These are phyloP conservation scores for Hemibagrus wyckioides DNA, from an alignment of 2,113 vertebrate genomes.

Conservation along the genomic window DNA sequence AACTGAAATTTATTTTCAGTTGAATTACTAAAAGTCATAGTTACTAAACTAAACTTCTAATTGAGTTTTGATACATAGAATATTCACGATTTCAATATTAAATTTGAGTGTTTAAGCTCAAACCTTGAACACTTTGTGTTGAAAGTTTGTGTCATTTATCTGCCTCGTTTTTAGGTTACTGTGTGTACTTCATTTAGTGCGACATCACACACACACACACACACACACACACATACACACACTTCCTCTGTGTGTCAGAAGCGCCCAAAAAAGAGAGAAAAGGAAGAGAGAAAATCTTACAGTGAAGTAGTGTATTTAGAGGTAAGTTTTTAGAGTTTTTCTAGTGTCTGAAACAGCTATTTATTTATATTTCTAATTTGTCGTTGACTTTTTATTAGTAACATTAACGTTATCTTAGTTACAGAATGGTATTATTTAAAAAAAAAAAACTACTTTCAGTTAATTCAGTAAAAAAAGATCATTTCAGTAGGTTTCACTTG, in stretches of 20 bases:
- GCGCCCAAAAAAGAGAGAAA: not conserved
- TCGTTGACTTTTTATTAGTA: not conserved
- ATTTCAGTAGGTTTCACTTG: not conserved
- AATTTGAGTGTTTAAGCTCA: not conserved
- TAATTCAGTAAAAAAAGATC: too few relatives aligned
- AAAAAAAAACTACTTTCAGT: too few relatives aligned
- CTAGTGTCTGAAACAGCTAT: not conserved
- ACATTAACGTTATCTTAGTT: not conserved
- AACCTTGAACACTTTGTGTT: not conserved
- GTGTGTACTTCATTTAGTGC: too few relatives aligned
- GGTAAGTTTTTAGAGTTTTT: not conserved
- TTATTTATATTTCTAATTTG: not conserved
- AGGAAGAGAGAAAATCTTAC: not conserved
- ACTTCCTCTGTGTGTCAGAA: constrained; percentile 3
- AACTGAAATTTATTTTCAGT: not conserved
- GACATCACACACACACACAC: not conserved
- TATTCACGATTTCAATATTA: not conserved
- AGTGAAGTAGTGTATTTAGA: not conserved
- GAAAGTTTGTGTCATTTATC: not conserved
- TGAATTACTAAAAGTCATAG: not conserved
- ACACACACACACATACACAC: not conserved
- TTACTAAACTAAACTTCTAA: not conserved
- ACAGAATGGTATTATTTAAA: not conserved
- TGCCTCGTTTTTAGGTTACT: not conserved
- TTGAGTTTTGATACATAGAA: not conserved